Conservation (phyloP, 2,797 vertebrate species). For the Coracias cyanogaster region DNA sequence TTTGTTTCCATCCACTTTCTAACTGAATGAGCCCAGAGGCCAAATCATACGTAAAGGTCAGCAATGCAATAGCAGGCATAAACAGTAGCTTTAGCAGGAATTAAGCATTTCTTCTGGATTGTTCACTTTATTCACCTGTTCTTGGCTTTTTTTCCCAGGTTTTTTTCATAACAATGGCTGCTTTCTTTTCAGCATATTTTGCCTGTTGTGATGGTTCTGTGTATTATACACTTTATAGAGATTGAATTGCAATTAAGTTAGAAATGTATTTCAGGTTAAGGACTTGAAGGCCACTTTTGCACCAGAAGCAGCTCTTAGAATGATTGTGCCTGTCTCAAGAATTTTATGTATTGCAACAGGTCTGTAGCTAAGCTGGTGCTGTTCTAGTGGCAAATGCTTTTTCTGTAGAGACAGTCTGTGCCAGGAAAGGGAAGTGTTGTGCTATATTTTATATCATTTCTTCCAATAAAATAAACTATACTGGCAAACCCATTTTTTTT, state of each 20-base stretch:
- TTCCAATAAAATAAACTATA: slow-evolving; percentile 7
- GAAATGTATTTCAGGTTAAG: not conserved
- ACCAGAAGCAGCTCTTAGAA: not conserved
- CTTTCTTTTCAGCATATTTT: not conserved
- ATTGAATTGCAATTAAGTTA: not conserved
- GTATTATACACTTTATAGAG: not conserved
- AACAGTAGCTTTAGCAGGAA: not conserved
- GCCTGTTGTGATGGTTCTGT: not conserved
- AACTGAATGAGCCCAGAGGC: not conserved
- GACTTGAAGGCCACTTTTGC: not conserved
- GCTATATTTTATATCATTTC: slow-evolving; percentile 15
- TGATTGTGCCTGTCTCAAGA: not conserved
- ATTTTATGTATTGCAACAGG: not conserved
- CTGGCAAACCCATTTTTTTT: not conserved
- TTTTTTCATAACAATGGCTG: not conserved
- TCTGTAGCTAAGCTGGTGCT: not conserved
- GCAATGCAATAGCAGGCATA: not conserved
- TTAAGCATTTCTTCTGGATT: not conserved
- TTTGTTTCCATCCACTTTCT: not conserved
- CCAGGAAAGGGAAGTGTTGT: slow-evolving; percentile 5
- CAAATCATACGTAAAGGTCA: not conserved
- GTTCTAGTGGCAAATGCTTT: slow-evolving; percentile 15
- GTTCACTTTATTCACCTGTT: not conserved
- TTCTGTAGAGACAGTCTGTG: not conserved
- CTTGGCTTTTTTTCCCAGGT: not conserved